Evolutionary conservation across 2,888 invertebrate species (phyloP).

Genomic region (Pharmacophagus antenor): DNA sequence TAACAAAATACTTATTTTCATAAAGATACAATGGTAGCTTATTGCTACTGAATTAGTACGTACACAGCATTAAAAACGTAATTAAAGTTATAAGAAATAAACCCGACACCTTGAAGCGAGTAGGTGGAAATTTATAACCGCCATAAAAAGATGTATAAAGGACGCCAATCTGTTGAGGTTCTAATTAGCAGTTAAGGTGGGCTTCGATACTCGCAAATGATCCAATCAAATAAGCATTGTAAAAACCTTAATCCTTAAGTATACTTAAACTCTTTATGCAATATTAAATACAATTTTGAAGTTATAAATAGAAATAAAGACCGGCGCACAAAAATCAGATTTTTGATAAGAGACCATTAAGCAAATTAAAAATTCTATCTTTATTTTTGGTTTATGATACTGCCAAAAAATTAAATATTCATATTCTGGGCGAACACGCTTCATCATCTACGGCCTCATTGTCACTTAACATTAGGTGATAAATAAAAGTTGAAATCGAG

Average conservation of each 20-base stretch:
- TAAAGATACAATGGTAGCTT: slow-evolving; percentile 13
- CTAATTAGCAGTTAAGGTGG: slow-evolving; percentile 45
- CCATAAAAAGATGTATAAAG: slow-evolving; percentile 65
- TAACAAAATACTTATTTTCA: neutral
- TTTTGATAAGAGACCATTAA: neutral
- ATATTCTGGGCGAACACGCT: no score
- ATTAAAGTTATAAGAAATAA: slow-evolving; percentile 62
- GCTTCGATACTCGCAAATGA: slow-evolving; percentile 27
- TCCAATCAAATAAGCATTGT: neutral
- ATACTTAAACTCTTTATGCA: neutral
- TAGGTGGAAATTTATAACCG: slow-evolving; percentile 63
- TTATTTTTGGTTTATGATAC: neutral
- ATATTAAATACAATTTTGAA: no score
- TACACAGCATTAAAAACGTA: slow-evolving; percentile 47
- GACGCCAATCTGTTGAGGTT: slow-evolving; percentile 50
- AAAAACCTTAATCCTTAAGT: slow-evolving; percentile 1
- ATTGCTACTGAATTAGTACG: slow-evolving; percentile 36
- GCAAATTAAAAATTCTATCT: neutral
- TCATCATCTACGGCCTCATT: no score
- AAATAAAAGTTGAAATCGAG: no score
- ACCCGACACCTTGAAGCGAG: slow-evolving; percentile 43
- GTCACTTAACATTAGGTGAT: no score
- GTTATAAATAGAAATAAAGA: no score
- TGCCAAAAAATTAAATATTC: no score
- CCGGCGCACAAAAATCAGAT: neutral